Conservation (phyloP, 2,113 vertebrate species). For the Pheucticus melanocephalus region DNA sequence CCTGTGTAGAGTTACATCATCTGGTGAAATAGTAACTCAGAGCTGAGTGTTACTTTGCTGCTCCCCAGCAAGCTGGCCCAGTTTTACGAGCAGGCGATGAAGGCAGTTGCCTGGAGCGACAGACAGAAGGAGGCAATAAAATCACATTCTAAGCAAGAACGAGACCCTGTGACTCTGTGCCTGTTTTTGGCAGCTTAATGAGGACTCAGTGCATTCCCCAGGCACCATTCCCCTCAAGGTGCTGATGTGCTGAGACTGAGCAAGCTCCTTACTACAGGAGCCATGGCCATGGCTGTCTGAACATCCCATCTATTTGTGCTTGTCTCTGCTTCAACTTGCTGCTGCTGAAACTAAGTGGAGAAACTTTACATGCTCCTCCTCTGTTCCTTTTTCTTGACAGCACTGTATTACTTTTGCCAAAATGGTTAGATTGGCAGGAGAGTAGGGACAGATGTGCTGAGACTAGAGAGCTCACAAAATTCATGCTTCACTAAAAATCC, state of each 20-base stretch:
- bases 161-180: conserved; percentile 6
- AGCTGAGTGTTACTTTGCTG: not conserved
- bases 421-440: conserved; percentile 32
- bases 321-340: not conserved
- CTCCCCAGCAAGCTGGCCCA: conserved; percentile 36
- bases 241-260: not conserved
- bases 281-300: not conserved
- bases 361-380: not conserved
- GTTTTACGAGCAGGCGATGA: not conserved
- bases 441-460: conserved; percentile 49
- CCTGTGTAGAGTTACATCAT: not conserved
- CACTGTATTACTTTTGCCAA: not conserved
- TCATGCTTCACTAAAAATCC: conserved; percentile 9
- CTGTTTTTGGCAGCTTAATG: not conserved
- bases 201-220: not conserved
- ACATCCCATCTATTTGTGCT: not conserved
- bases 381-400: not conserved
- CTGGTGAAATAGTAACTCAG: not conserved
- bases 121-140: conserved; percentile 40
- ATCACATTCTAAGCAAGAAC: conserved; percentile 24
- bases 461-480: conserved; percentile 29
- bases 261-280: not conserved
- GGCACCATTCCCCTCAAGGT: not conserved
- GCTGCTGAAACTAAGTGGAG: not conserved
- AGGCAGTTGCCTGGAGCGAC: conserved; percentile 36